Base-by-base conservation (phyloP, 2,888 invertebrate species). In the Sussaba pulchella region DNA sequence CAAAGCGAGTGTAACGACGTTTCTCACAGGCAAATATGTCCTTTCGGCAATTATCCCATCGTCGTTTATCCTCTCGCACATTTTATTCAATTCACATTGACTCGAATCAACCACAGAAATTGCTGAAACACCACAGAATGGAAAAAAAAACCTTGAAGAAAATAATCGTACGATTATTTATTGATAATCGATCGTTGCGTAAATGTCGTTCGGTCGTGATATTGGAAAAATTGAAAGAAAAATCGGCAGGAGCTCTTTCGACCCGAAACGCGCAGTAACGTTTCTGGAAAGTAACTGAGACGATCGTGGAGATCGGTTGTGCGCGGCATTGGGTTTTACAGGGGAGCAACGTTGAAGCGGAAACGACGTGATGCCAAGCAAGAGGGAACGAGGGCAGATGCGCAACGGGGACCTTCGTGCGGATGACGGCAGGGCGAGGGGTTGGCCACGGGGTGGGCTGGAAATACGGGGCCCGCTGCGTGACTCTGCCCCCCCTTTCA, bases 381-480 rank as follows among this genome's bases (percentile, higher is more conserved):
- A 73, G n/a, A 39, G 57, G 63, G 19, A 74, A 61, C 59, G 67
- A 64, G 6, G 79, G 76, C 84, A 83, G 84, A 83, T 84, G 84
- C 82, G 64, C 52, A 39, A 45, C 43, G 74, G 41, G 74, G 41
- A 73, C 77, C 76, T 78, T 71, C 71, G 63, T 66, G 66, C 39
- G 50, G 52, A n/a, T n/a, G n/a, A n/a, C 64, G 63, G 79, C 85
- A 80, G 87, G 88, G 88, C 85, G 89, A 88, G 90, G 90, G 91
- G 89, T 89, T 91, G 90, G n/a, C 88, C 87, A 84, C 83, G 84
- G 88, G 87, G 87, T 86, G 86, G 87, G 74, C 83, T 73, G 69
- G 87, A 84, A 87, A 88, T 88, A 88, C 86, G 88, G 90, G n/a
- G 89, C 87, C 89, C 87, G 88, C 85, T 89, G 90, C 57, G 63